These are phyloP conservation scores for Chromoteleia sp. DNA, from an alignment of 2,888 invertebrate genomes.

Conservation along the genomic window DNA sequence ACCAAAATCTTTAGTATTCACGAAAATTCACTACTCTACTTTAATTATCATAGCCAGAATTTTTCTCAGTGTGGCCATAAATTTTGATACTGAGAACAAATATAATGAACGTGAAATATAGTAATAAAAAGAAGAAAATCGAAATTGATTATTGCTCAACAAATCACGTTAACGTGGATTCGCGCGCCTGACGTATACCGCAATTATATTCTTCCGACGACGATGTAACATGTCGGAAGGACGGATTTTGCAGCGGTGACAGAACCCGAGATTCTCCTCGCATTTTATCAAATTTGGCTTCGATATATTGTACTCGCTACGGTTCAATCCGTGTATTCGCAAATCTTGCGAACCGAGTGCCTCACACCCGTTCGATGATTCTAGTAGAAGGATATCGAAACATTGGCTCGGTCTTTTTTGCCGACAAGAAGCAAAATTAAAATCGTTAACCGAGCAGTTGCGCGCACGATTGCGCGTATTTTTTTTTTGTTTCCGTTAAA, in stretches of 20 bases:
- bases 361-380: conserved; percentile 36
- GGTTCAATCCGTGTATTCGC: conserved; percentile 51
- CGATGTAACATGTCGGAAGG: conserved; percentile 24
- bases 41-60: too few species aligned
- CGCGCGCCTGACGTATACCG: conserved; percentile 3
- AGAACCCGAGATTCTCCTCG: conserved; percentile 34
- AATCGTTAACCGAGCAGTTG: conserved; percentile 31
- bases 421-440: conserved; percentile 38
- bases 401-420: conserved; percentile 3
- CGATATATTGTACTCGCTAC: conserved; percentile 44
- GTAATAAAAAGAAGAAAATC: too few species aligned
- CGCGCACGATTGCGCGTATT: conserved; percentile 1
- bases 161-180: neutral
- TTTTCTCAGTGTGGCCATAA: too few species aligned
- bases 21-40: too few species aligned
- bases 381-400: neutral
- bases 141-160: neutral
- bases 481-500: neutral
- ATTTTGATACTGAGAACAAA: too few species aligned
- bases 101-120: too few species aligned
- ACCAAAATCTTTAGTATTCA: too few species aligned
- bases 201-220: conserved; percentile 28
- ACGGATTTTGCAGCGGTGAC: conserved; percentile 32
- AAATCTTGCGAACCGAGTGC: conserved; percentile 41
- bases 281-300: conserved; percentile 46